Evolutionary conservation across 1,140 invertebrate genomes (phyloP).

Genomic region (Ectropis grisescens): DNA sequence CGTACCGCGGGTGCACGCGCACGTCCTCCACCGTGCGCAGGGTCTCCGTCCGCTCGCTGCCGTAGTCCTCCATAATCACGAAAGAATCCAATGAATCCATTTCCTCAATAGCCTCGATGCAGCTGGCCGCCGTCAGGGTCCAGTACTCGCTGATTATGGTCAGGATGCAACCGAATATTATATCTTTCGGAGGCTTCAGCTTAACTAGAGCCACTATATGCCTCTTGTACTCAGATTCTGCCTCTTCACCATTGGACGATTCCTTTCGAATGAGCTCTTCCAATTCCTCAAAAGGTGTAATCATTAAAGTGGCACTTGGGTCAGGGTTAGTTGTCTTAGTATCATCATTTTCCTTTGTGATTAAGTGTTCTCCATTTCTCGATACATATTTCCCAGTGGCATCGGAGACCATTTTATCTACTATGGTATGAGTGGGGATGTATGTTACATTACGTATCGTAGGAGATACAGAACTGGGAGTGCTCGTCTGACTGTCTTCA

Average conservation of each 20-base stretch:
- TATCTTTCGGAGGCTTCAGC: constrained; percentile 18
- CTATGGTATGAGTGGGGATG: too few relatives aligned
- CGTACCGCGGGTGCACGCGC: constrained; percentile 35
- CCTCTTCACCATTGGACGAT: constrained; percentile 9
- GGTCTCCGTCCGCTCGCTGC: constrained; percentile 6
- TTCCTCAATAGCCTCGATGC: constrained; percentile 43
- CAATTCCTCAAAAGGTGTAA: too few relatives aligned
- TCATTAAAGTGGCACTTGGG: too few relatives aligned
- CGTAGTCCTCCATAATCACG: constrained; percentile 32
- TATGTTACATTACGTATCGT: too few relatives aligned
- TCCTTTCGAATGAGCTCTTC: not conserved
- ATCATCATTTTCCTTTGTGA: too few relatives aligned
- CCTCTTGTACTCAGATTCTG: not conserved
- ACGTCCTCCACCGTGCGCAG: constrained; percentile 27
- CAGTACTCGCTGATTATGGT: constrained; percentile 33
- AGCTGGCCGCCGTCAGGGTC: constrained; percentile 50
- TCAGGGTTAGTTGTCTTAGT: too few relatives aligned
- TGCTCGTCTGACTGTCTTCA: too few relatives aligned
- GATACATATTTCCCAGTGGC: too few relatives aligned
- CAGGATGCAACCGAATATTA: constrained; percentile 38
- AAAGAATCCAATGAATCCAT: constrained; percentile 37
- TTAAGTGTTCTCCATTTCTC: too few relatives aligned
- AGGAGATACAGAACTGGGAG: too few relatives aligned
- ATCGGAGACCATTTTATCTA: too few relatives aligned
- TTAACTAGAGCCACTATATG: constrained; percentile 39